Base-by-base conservation (phyloP, 2,113 vertebrate genomes). In the Oreochromis tanganicae region DNA sequence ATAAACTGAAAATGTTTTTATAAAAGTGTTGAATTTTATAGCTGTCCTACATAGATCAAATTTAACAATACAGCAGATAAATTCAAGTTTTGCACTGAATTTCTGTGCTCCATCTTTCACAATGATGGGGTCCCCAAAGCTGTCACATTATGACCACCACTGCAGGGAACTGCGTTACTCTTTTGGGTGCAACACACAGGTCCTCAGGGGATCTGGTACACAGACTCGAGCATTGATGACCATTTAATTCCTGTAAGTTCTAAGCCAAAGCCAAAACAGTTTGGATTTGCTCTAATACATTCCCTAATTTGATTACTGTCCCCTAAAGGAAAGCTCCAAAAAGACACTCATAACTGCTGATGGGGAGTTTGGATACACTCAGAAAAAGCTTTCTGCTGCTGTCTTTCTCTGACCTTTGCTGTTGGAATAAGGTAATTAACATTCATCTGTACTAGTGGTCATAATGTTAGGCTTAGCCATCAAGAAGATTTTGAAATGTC, bases 171-270 rank as follows among this genome's bases (percentile, higher is more conserved):
- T 50, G 32, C 1, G 2, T 78, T 78, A 7, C 16, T 78, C 24
- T 17, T 75, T 75, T 50, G 9, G 21, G 5, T 75, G 24, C 43
- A 48, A 50, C 71, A 17, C 2, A 32, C 24, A 32, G 43, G 5
- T 78, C 71, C 71, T 12, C 46, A 0, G 71, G 24, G 24, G 16
- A 50, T 32, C 71, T 0, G 0, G 24, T 12, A 50, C 24, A 7
- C 27, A 50, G 43, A 46, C 24, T 75, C 5, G 0, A 75, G 41
- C 43, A 32, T 11, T 0, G 1, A 48, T 19, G 9, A 19, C 29
- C 2, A 10, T 75, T 75, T 75, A 50, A 50, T 29, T 75, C 14
- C 9, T 19, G 4, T 0, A 11, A 75, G 29, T 50, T 75, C 41
- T 75, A 29, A 50, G 0, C 9, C 24, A 16, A 75, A 75, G 71